Evolutionary conservation across 2,797 vertebrate species (phyloP), one percentile per base, ranked within the genome.

Genomic region (Acanthiza pusilla): DNA sequence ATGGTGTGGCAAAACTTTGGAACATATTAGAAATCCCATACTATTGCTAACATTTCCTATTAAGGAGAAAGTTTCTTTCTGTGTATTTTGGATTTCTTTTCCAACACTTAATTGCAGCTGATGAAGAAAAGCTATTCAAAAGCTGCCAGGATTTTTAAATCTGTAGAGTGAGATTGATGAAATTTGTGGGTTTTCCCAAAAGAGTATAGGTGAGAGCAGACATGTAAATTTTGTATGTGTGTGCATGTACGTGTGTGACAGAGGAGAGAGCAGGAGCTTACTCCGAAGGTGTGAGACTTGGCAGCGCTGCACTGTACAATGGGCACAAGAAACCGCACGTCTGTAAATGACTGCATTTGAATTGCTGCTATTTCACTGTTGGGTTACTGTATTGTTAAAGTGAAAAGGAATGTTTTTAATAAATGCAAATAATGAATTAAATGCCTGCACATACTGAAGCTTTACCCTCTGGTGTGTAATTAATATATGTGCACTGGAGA

Each of bases 61-160:
- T 97, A 94, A 94, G 84, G 73, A 97, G 94, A 97, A 97, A 83
- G 85, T 79, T 85, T 96, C 87, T 94, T 74, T 94, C 43, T 97
- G 94, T 95, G 80, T 95, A 94, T 92, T 97, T 97, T 97, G 77
- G 61, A 97, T 97, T 97, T 97, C 92, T 95, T 92, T 97, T 96
- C 96, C 96, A 97, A 94, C 95, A 96, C 86, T 97, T 97, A 97
- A 98, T 97, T 98, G 96, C 94, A 97, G 94, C 96, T 96, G 97
- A 97, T 97, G 96, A 98, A 97, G 79, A 97, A 96, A 97, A 93
- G 40, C 93, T 96, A 96, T 97, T 97, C 96, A 97, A 92, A 96
- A 96, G 88, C 94, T 97, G 96, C 97, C 97, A 97, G 86, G 85
- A 92, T 92, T 97, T 96, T 96, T 93, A 94, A 97, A 97, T 94